A percentile compares a stretch with the other conserved stretches of the same genome.
Evolutionary conservation across 2,797 vertebrate genomes (phyloP).

Genomic region (Macropus fuliginosus): DNA sequence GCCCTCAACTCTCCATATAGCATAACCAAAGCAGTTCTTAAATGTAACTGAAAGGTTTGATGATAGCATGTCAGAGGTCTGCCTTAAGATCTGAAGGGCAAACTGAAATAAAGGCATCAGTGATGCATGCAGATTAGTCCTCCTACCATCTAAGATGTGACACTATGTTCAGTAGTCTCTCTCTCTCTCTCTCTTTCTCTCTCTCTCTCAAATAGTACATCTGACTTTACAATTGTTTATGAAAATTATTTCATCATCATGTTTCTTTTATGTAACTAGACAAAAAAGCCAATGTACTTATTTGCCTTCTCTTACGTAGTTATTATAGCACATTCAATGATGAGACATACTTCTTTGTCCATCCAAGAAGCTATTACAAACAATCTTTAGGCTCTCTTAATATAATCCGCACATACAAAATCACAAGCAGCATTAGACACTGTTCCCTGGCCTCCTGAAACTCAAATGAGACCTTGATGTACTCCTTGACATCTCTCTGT

Average conservation of each 20-base stretch:
- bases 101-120: neutral
- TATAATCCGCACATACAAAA: neutral
- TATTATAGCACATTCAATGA: neutral
- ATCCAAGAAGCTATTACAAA: neutral
- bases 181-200: too few species aligned
- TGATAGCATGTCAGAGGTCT: neutral
- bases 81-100: neutral
- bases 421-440: neutral
- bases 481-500: neutral
- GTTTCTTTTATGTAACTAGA: neutral
- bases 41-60: too few species aligned
- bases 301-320: conserved; percentile 13
- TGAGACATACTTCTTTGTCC: conserved; percentile 6
- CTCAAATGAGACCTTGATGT: neutral
- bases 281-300: neutral
- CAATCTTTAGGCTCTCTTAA: neutral
- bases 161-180: neutral
- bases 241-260: neutral
- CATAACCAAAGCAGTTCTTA: too few species aligned
- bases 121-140: neutral
- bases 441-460: neutral
- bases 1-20: too few species aligned
- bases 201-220: neutral
- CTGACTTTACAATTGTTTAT: too few species aligned
- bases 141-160: neutral